phyloP scores from a whole-genome alignment of 2,113 vertebrate genomes.

The Chaetodon trifascialis region DNA sequence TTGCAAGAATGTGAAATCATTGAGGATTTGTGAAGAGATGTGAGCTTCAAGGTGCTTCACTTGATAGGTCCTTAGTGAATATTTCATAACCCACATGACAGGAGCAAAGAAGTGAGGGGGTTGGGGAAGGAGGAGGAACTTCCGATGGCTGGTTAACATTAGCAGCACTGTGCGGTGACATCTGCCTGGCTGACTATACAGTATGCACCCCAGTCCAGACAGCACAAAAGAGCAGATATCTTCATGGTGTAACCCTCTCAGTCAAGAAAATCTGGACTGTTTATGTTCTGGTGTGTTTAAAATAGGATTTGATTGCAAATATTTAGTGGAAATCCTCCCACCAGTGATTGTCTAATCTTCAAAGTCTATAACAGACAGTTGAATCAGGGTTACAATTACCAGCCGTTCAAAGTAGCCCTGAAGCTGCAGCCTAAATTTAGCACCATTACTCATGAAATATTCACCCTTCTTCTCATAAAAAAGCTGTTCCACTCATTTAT shows the following conservation, averaged over 20 bases:
- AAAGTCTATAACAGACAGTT: constrained; percentile 14
- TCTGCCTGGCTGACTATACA: constrained; percentile 1
- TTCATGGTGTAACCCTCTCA: too few species aligned
- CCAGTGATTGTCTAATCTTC: neutral
- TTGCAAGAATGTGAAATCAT: constrained; percentile 7
- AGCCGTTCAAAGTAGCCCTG: constrained; percentile 27
- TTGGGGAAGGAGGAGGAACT: constrained; percentile 39
- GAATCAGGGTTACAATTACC: constrained; percentile 33
- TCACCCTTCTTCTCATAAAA: constrained; percentile 59
- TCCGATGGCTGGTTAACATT: constrained; percentile 37
- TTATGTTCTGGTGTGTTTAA: neutral
- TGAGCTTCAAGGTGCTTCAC: constrained; percentile 55
- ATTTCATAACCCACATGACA: constrained; percentile 79
- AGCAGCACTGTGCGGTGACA: constrained; percentile 12
- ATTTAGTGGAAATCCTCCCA: constrained; percentile 1
- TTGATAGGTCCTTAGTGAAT: constrained; percentile 77
- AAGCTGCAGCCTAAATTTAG: constrained; percentile 75
- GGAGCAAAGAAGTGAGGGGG: constrained; percentile 55
- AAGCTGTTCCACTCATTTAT: constrained; percentile 53
- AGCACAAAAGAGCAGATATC: neutral
- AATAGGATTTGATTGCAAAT: neutral
- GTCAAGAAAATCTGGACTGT: neutral
- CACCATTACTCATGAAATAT: constrained; percentile 78
- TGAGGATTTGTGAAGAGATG: constrained; percentile 39
- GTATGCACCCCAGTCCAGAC: neutral